A percentile compares a stretch with the other conserved stretches of the same genome.
Evolutionary conservation across 2,888 invertebrate genomes (phyloP).

Genomic region (Heliconius hortense): DNA sequence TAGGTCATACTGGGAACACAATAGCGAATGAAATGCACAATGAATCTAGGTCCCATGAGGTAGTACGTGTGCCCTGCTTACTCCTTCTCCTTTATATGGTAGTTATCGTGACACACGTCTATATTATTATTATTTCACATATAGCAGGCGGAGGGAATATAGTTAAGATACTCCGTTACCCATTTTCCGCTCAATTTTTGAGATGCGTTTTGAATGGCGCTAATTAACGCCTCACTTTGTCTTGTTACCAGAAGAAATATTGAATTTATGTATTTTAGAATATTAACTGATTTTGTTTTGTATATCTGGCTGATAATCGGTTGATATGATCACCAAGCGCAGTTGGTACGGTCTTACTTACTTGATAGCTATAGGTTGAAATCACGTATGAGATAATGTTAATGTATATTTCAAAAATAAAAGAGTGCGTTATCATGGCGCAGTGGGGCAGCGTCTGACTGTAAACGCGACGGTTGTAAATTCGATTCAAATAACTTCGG

Average conservation of each 20-base stretch:
- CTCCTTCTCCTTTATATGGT: constrained; percentile 13
- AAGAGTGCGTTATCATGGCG: no score
- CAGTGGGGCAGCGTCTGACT: no score
- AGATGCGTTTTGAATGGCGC: background rate
- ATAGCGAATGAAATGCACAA: constrained; percentile 57
- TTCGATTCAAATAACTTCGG: no score
- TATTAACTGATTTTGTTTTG: no score
- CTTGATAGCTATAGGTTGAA: no score
- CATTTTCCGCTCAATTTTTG: background rate
- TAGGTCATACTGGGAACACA: constrained; percentile 68
- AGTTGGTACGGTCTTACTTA: no score
- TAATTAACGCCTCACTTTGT: background rate
- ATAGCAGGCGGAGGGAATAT: background rate
- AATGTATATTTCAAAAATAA: no score
- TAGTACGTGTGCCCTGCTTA: constrained; percentile 23
- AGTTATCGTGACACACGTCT: background rate
- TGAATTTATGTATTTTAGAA: no score
- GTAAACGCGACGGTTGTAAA: no score
- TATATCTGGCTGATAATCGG: no score
- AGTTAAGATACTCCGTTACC: background rate
- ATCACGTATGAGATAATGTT: no score
- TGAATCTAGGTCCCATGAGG: constrained; percentile 40
- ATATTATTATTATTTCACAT: background rate
- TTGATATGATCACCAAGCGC: no score
- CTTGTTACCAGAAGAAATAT: background rate